Evolutionary conservation across 2,113 vertebrate species (phyloP), one percentile per base, ranked within the genome.

Genomic region (Seriola aureovittata): DNA sequence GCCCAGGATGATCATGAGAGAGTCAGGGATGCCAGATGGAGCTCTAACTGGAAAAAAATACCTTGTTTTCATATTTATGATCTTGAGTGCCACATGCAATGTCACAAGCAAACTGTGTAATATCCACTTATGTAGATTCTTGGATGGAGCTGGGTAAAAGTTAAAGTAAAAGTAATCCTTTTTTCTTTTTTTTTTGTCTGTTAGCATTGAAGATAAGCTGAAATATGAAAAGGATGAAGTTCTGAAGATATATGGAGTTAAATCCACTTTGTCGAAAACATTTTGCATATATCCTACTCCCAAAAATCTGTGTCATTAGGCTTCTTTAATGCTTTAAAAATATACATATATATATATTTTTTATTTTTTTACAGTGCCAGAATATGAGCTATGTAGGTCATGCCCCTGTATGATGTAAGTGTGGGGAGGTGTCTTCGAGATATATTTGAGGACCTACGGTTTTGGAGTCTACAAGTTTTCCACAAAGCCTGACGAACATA

Each of bases 361-460:
- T 29, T 29, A 12, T 29, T 60, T 38, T 60, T 36, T 62, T 21
- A 38, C 59, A 21, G 59, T 36, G 3, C 4, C 4, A 29, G 55
- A 58, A 16, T 29, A 58, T 29, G 10, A 17, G 16, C 57, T 36
- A 12, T n/a, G 8, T 60, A 25, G 10, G 17, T 65, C 25, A 60
- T 23, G 25, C 14, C 57, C n/a, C 21, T 25, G 8, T 65, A 11
- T 78, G 74, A 58, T 84, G 62, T 42, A 59, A 72, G 14, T 9
- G 6, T 44, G 3, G 59, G 72, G 52, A 32, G 32, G 29, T 46
- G n/a, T 25, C 1, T 64, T 17, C 10, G 4, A 32, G 42, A 23
- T 60, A 34, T 59, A 44, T 6, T 19, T 32, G 9, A 10, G 6
- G 6, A 58, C 4, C 65, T 34, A 42, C 62, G 36, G 42, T 23